Conservation (phyloP, 2,113 vertebrate genomes). For the Prietella phreatophila region DNA sequence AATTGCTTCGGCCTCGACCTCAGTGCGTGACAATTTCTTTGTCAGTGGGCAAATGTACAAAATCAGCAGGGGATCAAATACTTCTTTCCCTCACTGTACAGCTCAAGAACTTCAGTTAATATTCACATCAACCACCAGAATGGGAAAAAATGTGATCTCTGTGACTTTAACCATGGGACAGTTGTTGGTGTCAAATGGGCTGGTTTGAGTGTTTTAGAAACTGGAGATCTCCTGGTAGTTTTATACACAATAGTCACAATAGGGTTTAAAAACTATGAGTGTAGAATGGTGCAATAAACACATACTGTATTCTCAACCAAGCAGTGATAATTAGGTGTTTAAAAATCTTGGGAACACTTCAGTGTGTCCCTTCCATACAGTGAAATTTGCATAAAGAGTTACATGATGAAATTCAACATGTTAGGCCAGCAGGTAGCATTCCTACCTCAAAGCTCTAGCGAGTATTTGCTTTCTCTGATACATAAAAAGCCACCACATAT, state of each 20-base stretch:
- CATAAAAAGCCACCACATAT: not conserved
- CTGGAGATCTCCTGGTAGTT: not conserved
- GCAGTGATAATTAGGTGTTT: too few species aligned
- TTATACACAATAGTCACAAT: not conserved
- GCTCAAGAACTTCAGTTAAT: not conserved
- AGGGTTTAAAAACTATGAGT: not conserved
- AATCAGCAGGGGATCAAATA: too few species aligned
- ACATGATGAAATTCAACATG: not conserved
- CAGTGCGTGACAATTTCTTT: too few species aligned
- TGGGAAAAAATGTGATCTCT: not conserved
- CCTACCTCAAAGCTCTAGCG: not conserved
- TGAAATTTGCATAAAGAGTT: not conserved
- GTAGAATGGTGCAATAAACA: not conserved
- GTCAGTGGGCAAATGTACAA: too few species aligned
- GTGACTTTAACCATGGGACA: not conserved
- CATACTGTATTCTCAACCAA: not conserved
- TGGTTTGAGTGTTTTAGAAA: not conserved
- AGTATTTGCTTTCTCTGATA: not conserved
- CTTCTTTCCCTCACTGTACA: too few species aligned
- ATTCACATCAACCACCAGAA: not conserved
- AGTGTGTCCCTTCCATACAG: not conserved
- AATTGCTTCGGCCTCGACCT: too few species aligned
- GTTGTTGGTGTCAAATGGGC: not conserved
- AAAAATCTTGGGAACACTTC: not conserved
- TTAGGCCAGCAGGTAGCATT: not conserved